phyloP scores from a whole-genome alignment of 2,113 vertebrate species.

The Lethenteron camtschaticum region DNA sequence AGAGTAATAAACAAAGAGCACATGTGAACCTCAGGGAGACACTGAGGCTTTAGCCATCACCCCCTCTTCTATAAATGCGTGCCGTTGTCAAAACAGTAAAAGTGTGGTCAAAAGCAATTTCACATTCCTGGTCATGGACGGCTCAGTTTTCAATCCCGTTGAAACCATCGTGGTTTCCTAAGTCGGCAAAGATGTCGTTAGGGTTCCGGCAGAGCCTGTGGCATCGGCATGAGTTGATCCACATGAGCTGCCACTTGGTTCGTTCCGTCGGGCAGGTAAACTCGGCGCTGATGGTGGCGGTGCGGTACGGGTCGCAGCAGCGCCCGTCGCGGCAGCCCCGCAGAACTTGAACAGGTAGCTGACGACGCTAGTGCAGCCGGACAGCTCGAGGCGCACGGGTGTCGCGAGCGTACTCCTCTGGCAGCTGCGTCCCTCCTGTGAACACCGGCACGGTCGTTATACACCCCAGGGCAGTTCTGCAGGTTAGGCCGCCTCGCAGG shows the following conservation, averaged over 20 bases:
- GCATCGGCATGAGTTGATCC: constrained; percentile 76
- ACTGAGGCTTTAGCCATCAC: background rate
- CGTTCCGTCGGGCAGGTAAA: constrained; percentile 48
- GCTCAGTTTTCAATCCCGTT: background rate
- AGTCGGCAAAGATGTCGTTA: constrained; percentile 56
- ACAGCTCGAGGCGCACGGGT: constrained; percentile 48
- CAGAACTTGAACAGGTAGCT: constrained; percentile 60
- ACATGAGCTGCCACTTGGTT: constrained; percentile 78
- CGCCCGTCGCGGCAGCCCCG: constrained; percentile 52
- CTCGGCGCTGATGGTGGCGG: constrained; percentile 42
- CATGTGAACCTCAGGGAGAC: background rate
- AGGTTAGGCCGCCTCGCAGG: too few species aligned
- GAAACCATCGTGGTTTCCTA: constrained; percentile 33
- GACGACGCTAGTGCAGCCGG: constrained; percentile 49
- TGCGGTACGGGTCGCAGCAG: constrained; percentile 64
- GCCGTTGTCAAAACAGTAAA: background rate
- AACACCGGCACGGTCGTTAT: background rate
- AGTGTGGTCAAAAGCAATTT: background rate
- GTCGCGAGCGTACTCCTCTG: constrained; percentile 49
- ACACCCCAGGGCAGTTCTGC: too few species aligned
- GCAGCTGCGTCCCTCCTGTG: constrained; percentile 46
- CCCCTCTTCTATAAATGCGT: background rate
- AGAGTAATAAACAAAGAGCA: background rate
- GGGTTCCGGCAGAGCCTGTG: constrained; percentile 48
- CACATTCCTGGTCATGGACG: background rate